Evolutionary conservation across 30 jellyfish, hydroid and myxozoan genomes (phyloP).

Genomic region (Catostylus mosaicus): DNA sequence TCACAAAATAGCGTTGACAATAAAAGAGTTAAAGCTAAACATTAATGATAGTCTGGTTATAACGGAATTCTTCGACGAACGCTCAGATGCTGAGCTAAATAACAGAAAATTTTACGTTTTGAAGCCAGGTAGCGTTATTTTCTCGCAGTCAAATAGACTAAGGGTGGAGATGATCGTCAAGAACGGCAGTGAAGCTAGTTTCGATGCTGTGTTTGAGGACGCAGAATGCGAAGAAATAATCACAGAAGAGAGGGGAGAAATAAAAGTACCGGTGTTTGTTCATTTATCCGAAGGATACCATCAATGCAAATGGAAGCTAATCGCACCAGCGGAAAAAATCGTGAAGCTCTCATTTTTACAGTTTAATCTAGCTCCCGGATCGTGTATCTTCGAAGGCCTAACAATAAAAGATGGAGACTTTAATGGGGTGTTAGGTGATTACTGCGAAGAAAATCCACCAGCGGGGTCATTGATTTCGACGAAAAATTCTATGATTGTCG

Average conservation of each 20-base stretch:
- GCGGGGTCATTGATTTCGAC: slow-evolving; percentile 62
- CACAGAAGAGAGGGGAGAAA: slow-evolving; percentile 47
- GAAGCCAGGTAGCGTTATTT: slow-evolving; percentile 75
- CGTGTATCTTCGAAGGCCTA: slow-evolving; percentile 75
- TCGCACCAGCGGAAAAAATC: slow-evolving; percentile 50
- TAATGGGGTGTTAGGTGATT: slow-evolving; percentile 72
- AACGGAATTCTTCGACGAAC: slow-evolving; percentile 25
- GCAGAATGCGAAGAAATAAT: slow-evolving; percentile 78
- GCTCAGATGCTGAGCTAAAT: slow-evolving; percentile 24
- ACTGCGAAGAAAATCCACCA: slow-evolving; percentile 93
- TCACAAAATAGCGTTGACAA: slow-evolving; percentile 58
- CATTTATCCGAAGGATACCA: slow-evolving; percentile 61
- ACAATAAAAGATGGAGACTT: slow-evolving; percentile 64
- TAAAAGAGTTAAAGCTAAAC: slow-evolving; percentile 26
- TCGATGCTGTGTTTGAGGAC: slow-evolving; percentile 78
- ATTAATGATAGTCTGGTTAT: slow-evolving; percentile 60
- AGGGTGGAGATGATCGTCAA: slow-evolving; percentile 39
- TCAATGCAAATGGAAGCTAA: slow-evolving; percentile 73
- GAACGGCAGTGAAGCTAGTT: slow-evolving; percentile 1
- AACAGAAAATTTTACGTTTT: slow-evolving; percentile 15
- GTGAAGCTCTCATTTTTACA: slow-evolving; percentile 52
- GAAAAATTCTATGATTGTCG: slow-evolving; percentile 37
- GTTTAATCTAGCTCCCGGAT: slow-evolving; percentile 83
- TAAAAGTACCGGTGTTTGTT: slow-evolving; percentile 73
- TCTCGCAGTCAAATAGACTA: slow-evolving; percentile 59